These are phyloP conservation scores for Hoplostethus atlanticus DNA, from an alignment of 2,797 vertebrate species.

Conservation along the genomic window DNA sequence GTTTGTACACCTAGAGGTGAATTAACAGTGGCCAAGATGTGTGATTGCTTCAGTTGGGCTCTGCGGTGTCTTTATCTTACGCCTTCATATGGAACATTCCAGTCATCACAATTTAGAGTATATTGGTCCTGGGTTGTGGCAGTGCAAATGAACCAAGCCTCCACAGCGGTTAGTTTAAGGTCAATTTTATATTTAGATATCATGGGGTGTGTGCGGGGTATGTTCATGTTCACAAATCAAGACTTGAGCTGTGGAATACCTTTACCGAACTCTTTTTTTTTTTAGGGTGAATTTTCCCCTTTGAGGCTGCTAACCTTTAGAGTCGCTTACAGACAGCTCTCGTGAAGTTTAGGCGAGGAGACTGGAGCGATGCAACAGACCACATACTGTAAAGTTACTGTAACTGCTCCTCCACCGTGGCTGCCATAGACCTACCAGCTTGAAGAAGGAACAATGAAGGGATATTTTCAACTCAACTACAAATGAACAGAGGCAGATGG, in stretches of 20 bases:
- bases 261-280: slow-evolving; percentile 8
- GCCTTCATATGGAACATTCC: not conserved
- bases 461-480: too few relatives aligned
- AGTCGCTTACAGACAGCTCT: slow-evolving; percentile 32
- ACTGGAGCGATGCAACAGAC: slow-evolving; percentile 31
- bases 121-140: not conserved
- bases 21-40: not conserved
- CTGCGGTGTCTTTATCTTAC: slow-evolving; percentile 8
- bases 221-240: slow-evolving; percentile 30
- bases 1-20: slow-evolving; percentile 5
- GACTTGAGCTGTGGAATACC: slow-evolving; percentile 28
- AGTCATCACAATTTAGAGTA: not conserved
- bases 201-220: slow-evolving; percentile 1
- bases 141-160: not conserved
- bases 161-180: not conserved
- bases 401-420: slow-evolving; percentile 28
- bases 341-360: slow-evolving; percentile 28
- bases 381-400: slow-evolving; percentile 14
- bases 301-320: slow-evolving; percentile 25
- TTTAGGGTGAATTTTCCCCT: slow-evolving; percentile 15
- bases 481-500: not conserved
- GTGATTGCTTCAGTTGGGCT: not conserved
- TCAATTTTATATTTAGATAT: slow-evolving; percentile 20
- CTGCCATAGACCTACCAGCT: not conserved
- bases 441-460: slow-evolving; percentile 15